These are phyloP conservation scores for Arctopsyche grandis DNA, from an alignment of 1,140 invertebrate genomes.

Conservation along the genomic window DNA sequence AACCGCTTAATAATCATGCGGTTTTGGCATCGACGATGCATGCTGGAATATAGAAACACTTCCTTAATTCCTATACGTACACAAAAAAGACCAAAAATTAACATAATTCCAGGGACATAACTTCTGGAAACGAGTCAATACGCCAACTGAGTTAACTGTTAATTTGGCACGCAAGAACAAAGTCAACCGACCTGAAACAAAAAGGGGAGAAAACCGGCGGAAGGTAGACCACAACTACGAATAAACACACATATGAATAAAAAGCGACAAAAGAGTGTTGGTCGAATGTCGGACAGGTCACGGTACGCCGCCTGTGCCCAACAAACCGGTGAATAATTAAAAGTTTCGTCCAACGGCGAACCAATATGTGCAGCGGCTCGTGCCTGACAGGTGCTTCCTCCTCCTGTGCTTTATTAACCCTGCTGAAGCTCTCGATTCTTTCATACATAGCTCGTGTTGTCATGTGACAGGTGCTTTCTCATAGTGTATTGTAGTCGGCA, in stretches of 20 bases:
- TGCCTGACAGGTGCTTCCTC: slow-evolving; percentile 31
- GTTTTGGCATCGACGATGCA: background rate
- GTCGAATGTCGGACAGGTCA: slow-evolving; percentile 31
- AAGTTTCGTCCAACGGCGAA: slow-evolving; percentile 25
- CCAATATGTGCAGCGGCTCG: background rate
- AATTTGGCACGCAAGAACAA: background rate
- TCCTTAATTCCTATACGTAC: background rate
- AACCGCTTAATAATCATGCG: background rate
- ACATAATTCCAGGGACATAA: background rate
- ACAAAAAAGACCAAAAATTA: background rate
- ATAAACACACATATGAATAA: background rate
- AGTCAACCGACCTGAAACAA: background rate
- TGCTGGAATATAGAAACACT: background rate
- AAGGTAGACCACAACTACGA: background rate
- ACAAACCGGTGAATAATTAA: slow-evolving; percentile 41
- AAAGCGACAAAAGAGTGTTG: slow-evolving; percentile 19
- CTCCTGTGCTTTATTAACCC: slow-evolving; percentile 10
- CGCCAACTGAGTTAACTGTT: background rate
- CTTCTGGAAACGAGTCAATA: background rate
- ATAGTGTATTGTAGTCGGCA: background rate
- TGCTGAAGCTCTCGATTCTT: background rate
- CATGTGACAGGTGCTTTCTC: slow-evolving; percentile 32
- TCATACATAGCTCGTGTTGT: background rate
- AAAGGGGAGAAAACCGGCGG: background rate
- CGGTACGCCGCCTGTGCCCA: slow-evolving; percentile 40